phyloP scores from a whole-genome alignment of 2,797 vertebrate genomes.

The Uromys caudimaculatus region DNA sequence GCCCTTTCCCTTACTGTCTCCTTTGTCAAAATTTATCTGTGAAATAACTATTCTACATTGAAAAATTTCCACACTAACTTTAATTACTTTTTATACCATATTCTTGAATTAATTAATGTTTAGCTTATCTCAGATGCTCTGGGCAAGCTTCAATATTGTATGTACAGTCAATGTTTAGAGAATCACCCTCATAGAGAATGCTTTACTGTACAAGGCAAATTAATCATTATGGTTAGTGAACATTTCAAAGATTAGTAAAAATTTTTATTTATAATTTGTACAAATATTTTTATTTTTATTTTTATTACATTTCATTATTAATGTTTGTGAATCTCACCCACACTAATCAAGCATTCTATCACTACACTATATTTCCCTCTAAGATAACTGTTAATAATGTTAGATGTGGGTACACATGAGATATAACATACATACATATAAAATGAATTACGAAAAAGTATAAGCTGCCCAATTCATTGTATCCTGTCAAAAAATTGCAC shows the following conservation, averaged over 20 bases:
- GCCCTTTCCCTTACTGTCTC: background rate
- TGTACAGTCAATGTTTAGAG: background rate
- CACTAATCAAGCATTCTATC: background rate
- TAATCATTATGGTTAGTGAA: constrained; percentile 6
- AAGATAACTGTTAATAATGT: constrained; percentile 40
- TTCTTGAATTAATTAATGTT: background rate
- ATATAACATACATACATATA: background rate
- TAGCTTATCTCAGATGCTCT: background rate
- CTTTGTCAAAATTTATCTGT: background rate
- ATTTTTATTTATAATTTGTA: constrained; percentile 14
- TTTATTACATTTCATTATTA: background rate
- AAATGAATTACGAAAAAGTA: constrained; percentile 43
- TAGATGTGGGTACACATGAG: background rate
- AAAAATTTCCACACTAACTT: background rate
- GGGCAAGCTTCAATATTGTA: background rate
- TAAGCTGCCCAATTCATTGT: background rate
- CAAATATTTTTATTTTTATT: background rate
- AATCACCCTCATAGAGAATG: background rate
- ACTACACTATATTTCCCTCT: background rate
- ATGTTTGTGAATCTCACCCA: background rate
- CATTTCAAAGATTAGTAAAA: constrained; percentile 30
- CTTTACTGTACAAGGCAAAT: background rate
- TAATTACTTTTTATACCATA: background rate
- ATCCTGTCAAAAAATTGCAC: constrained; percentile 22
- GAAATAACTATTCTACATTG: background rate